Evolutionary conservation across 2,888 invertebrate genomes (phyloP), one percentile per base, ranked within the genome.

Genomic region (Microdon myrmicae): DNA sequence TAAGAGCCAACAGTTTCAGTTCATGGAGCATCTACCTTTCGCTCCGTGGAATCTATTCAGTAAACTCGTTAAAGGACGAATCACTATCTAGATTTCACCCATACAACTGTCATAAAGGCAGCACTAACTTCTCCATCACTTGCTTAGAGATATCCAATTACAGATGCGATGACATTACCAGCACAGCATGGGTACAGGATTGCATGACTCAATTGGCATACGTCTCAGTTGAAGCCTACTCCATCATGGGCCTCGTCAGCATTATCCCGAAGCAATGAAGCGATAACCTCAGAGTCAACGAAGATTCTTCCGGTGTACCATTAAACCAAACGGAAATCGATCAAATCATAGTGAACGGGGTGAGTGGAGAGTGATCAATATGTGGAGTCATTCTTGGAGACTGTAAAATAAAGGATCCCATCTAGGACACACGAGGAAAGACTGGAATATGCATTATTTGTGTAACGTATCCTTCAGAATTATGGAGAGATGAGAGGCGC

Each of bases 211-310:
- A 17, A 54, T 54, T 61, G 49, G 49, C 49, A 39, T 49, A 56
- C 34, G 56, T 49, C 56, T 49, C 43, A 28, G 44, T 48, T 44
- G 10, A 6, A 34, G n/a, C n/a, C 13, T 34, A 29, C 14, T 37
- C 3, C 22, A 14, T 43, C 34, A 22, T 22, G 22, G 17, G 31
- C 38, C 34, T 47, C 47, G 45, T 45, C 26, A 44, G 45, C 45
- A 26, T 45, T 35, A 45, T 35, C 25, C 26, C 34, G 28, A 35
- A 13, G 34, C 45, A 45, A 35, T 45, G 35, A 35, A 56, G 49
- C 39, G 44, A 39, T 56, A 61, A 56, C 61, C 61, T 61, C 61
- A 61, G 56, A 61, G 61, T 61, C 61, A 61, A 35, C 56, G 49
- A 56, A 56, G 49, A 49, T 29, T 61, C 56, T 61, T 61, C 49